Conservation (phyloP, 2,888 invertebrate genomes). For the Cotesia congregata region DNA sequence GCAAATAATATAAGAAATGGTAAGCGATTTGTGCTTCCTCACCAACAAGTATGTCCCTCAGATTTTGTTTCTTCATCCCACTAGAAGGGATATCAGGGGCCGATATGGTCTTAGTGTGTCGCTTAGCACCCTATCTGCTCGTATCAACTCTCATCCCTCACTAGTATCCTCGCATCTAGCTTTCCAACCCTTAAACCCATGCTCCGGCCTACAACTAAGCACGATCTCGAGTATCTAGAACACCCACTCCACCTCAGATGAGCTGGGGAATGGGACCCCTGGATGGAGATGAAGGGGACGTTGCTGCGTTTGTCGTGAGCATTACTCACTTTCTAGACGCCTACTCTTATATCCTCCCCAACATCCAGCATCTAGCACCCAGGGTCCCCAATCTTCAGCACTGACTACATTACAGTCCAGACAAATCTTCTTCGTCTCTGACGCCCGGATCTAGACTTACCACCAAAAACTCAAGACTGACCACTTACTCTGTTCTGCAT, state of each 20-base stretch:
- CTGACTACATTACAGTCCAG: slow-evolving; percentile 69
- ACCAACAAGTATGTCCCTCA: neutral
- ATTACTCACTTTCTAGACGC: slow-evolving; percentile 69
- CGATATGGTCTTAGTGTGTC: slow-evolving; percentile 66
- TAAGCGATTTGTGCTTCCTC: neutral
- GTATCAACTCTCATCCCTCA: slow-evolving; percentile 59
- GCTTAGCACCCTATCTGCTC: slow-evolving; percentile 69
- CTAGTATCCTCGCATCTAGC: slow-evolving; percentile 10
- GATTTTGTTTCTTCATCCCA: neutral
- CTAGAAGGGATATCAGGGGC: slow-evolving; percentile 26
- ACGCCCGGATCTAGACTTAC: neutral
- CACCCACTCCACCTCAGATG: neutral
- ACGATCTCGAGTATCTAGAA: slow-evolving; percentile 1
- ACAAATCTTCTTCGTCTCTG: neutral
- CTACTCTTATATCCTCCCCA: slow-evolving; percentile 57
- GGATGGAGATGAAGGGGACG: slow-evolving; percentile 12
- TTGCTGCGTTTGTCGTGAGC: slow-evolving; percentile 70
- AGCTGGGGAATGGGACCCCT: neutral
- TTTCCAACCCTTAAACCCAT: slow-evolving; percentile 41
- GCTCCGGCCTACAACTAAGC: slow-evolving; percentile 15
- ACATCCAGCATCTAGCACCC: slow-evolving; percentile 53
- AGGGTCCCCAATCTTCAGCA: slow-evolving; percentile 51
- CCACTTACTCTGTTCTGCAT: neutral
- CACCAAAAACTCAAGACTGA: neutral
- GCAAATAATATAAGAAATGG: neutral